Conservation (phyloP, 2,888 invertebrate species). For the Ennomos fuscantarius region DNA sequence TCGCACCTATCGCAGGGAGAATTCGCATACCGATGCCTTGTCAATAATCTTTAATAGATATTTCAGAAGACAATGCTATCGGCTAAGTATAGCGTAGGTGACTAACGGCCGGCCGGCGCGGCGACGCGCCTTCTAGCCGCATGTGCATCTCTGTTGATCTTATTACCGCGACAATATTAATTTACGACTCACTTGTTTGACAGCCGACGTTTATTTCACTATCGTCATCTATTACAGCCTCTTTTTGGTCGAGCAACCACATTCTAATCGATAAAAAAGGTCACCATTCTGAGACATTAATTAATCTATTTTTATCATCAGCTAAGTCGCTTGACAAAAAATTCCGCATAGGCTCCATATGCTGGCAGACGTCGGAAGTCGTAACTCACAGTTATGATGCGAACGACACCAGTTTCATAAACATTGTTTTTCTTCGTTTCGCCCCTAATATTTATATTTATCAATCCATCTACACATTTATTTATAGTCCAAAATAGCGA, state of each 20-base stretch:
- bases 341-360: slow-evolving; percentile 77
- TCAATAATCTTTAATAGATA: slow-evolving; percentile 85
- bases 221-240: slow-evolving; percentile 38
- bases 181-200: slow-evolving; percentile 75
- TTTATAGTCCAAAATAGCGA: slow-evolving; percentile 83
- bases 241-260: slow-evolving; percentile 27
- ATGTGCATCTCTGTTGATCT: slow-evolving; percentile 77
- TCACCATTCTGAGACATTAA: slow-evolving; percentile 40
- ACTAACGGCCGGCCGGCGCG: slow-evolving; percentile 71
- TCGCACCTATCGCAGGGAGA: slow-evolving; percentile 80
- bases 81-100: slow-evolving; percentile 80
- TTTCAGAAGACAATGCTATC: slow-evolving; percentile 84
- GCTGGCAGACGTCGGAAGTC: slow-evolving; percentile 82
- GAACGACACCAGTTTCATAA: slow-evolving; percentile 85
- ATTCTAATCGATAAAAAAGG: slow-evolving; percentile 37
- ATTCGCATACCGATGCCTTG: slow-evolving; percentile 84
- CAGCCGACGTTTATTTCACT: slow-evolving; percentile 66
- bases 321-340: slow-evolving; percentile 66
- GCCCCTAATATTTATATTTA: slow-evolving; percentile 85
- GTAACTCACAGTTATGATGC: slow-evolving; percentile 85
- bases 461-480: slow-evolving; percentile 85
- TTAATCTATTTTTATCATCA: slow-evolving; percentile 59
- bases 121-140: slow-evolving; percentile 56
- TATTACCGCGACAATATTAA: slow-evolving; percentile 81
- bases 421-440: slow-evolving; percentile 85